A percentile compares a stretch with the other conserved stretches of the same genome.
Evolutionary conservation across 1,140 invertebrate species (phyloP).

Genomic region (Cotesia glomerata): DNA sequence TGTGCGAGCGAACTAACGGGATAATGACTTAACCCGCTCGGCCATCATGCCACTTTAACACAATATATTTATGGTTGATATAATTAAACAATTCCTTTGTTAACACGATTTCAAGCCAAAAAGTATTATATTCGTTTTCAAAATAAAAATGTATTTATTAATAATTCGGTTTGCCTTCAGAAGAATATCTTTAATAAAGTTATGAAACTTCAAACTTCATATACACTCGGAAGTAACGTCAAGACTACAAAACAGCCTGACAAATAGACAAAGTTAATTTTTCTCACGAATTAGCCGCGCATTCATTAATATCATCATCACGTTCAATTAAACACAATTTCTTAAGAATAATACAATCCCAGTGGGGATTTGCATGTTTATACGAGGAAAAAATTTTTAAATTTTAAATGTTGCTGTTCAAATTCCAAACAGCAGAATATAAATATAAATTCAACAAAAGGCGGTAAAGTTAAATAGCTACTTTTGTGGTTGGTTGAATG

Average conservation of each 20-base stretch:
- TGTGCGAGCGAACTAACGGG: too few relatives aligned
- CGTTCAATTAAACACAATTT: neutral
- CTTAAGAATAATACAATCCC: neutral
- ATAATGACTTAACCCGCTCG: too few relatives aligned
- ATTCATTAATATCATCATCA: neutral
- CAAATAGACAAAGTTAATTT: neutral
- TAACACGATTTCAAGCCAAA: too few relatives aligned
- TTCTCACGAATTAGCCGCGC: neutral
- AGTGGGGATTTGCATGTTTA: neutral
- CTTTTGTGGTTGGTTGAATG: slow-evolving; percentile 40
- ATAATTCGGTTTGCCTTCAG: too few relatives aligned
- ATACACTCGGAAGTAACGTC: too few relatives aligned
- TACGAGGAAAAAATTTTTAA: neutral
- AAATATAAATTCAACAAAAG: slow-evolving; percentile 21
- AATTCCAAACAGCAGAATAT: neutral
- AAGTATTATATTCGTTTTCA: too few relatives aligned
- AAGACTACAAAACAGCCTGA: neutral
- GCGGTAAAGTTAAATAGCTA: slow-evolving; percentile 17
- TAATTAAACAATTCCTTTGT: too few relatives aligned
- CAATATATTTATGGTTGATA: too few relatives aligned
- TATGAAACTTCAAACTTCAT: too few relatives aligned
- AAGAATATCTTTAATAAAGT: too few relatives aligned
- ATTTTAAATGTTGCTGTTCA: neutral
- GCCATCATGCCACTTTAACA: too few relatives aligned
- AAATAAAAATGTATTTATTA: too few relatives aligned